A percentile compares a stretch with the other conserved stretches of the same genome.
Evolutionary conservation across 2,113 vertebrate species (phyloP).

Genomic region (Calonectris borealis): DNA sequence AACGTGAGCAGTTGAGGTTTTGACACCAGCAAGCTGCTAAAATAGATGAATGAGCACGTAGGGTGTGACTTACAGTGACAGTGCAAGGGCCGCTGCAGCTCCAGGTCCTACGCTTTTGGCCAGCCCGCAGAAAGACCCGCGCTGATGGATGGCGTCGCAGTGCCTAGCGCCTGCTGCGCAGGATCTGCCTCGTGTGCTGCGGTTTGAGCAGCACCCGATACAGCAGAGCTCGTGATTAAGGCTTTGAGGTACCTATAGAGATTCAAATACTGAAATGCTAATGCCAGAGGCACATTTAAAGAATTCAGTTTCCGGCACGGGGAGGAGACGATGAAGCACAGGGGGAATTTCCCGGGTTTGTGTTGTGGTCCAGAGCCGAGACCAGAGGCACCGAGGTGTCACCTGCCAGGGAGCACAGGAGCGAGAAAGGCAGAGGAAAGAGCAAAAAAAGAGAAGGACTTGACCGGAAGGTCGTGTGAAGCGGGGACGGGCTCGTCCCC

Average conservation of each 20-base stretch:
- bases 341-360: not conserved
- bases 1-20: not conserved
- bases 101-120: fast-evolving
- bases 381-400: not conserved
- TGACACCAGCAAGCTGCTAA: not conserved
- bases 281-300: not conserved
- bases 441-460: not conserved
- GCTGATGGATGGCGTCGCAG: fast-evolving
- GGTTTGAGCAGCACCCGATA: not conserved
- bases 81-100: not conserved
- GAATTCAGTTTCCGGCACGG: not conserved
- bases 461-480: not conserved
- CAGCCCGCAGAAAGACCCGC: not conserved
- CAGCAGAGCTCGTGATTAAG: not conserved
- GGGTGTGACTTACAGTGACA: not conserved
- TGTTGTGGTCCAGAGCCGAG: not conserved
- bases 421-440: not conserved
- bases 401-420: not conserved
- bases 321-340: not conserved
- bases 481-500: not conserved
- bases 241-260: not conserved
- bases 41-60: not conserved
- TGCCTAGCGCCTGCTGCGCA: fast-evolving
- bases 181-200: not conserved
- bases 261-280: not conserved